Percentiles rank a stretch among this genome's conserved stretches.
Evolutionary conservation across 2,797 vertebrate species (phyloP).

Genomic region (Esox lucius): DNA sequence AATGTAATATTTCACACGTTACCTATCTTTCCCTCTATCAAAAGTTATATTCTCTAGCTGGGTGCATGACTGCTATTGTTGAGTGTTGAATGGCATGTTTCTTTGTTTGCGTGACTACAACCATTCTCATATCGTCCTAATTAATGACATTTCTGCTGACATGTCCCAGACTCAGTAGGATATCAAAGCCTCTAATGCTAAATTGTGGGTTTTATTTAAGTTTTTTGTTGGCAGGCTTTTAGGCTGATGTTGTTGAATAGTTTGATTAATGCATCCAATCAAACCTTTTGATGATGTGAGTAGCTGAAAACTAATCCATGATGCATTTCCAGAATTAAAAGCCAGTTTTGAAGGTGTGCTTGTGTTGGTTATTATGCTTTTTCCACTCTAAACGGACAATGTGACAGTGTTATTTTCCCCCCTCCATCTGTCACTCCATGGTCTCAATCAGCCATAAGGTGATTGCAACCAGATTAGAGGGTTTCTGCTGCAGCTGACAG

Average conservation of each 20-base stretch:
- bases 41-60: not conserved
- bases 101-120: slow-evolving; percentile 30
- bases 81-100: not conserved
- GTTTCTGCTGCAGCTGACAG: not conserved
- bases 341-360: slow-evolving; percentile 26
- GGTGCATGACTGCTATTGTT: not conserved
- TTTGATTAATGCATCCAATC: not conserved
- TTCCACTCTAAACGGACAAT: no score
- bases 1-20: no score
- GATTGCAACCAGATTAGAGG: not conserved
- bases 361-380: not conserved
- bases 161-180: slow-evolving; percentile 32
- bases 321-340: not conserved
- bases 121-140: slow-evolving; percentile 42
- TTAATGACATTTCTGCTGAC: slow-evolving; percentile 61
- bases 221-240: not conserved
- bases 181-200: not conserved
- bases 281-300: not conserved
- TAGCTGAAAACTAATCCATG: not conserved
- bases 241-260: not conserved
- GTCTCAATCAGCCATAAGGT: not conserved
- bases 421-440: not conserved
- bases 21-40: not conserved
- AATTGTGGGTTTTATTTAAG: not conserved
- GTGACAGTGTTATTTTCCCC: no score